Conservation (phyloP, 2,797 vertebrate genomes). For the Lacerta bilineata region DNA sequence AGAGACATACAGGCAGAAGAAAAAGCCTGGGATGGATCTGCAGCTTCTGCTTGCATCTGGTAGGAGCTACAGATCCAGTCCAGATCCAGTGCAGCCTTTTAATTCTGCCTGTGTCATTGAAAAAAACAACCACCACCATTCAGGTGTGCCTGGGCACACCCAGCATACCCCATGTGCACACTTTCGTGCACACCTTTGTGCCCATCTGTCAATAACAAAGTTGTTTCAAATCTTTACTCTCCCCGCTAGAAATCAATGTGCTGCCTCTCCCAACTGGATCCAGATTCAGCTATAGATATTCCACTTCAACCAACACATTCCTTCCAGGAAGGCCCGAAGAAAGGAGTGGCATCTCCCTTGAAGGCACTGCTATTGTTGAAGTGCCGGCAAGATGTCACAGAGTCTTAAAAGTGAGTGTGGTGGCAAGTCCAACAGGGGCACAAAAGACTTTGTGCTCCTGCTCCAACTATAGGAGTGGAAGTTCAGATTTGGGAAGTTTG, state of each 20-base stretch:
- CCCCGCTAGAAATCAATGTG: slow-evolving; percentile 58
- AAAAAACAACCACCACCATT: too few relatives aligned
- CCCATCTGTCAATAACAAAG: too few relatives aligned
- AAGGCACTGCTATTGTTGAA: slow-evolving; percentile 84
- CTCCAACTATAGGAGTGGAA: background rate
- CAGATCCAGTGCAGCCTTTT: too few relatives aligned
- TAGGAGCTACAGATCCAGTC: too few relatives aligned
- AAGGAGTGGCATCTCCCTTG: slow-evolving; percentile 83
- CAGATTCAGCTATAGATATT: slow-evolving; percentile 86
- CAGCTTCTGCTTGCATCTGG: too few relatives aligned
- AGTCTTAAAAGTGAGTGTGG: slow-evolving; percentile 80
- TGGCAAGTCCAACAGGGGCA: background rate
- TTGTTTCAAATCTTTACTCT: background rate
- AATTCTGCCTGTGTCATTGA: too few relatives aligned
- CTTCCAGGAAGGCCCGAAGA: slow-evolving; percentile 77
- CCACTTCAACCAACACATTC: slow-evolving; percentile 78
- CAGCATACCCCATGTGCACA: too few relatives aligned
- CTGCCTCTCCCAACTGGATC: slow-evolving; percentile 70
- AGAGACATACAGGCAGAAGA: too few relatives aligned
- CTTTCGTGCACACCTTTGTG: too few relatives aligned
- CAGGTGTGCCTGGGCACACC: too few relatives aligned
- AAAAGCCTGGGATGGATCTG: too few relatives aligned
- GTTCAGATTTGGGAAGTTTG: background rate
- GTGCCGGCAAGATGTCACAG: slow-evolving; percentile 83
- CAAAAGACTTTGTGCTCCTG: background rate